phyloP scores from a whole-genome alignment of 2,888 invertebrate genomes.

The Drosophila atripex region DNA sequence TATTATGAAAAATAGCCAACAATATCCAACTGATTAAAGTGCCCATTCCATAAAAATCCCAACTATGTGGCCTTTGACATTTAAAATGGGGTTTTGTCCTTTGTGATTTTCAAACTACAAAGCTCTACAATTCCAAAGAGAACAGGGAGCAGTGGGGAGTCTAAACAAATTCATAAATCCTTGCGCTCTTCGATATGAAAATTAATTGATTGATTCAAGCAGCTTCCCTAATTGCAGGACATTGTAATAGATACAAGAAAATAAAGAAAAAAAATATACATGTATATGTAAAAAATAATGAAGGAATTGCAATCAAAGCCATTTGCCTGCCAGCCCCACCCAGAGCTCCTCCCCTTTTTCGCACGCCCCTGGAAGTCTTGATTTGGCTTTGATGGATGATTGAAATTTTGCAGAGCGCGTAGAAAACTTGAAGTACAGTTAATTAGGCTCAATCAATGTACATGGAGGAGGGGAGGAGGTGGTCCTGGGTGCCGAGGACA shows the following conservation, averaged over 20 bases:
- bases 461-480: slow-evolving; percentile 11
- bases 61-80: too few relatives aligned
- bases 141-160: not conserved
- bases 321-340: slow-evolving; percentile 1
- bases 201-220: slow-evolving; percentile 68
- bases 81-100: not conserved
- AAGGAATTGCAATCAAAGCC: slow-evolving; percentile 27
- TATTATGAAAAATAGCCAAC: too few relatives aligned
- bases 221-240: slow-evolving; percentile 64
- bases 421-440: slow-evolving; percentile 73
- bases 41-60: too few relatives aligned
- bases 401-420: slow-evolving; percentile 72
- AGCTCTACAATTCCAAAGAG: too few relatives aligned
- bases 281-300: not conserved
- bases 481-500: slow-evolving; percentile 17
- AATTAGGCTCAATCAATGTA: slow-evolving; percentile 74
- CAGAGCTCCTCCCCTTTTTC: not conserved
- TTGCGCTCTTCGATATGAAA: slow-evolving; percentile 36
- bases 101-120: not conserved
- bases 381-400: slow-evolving; percentile 68
- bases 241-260: slow-evolving; percentile 54
- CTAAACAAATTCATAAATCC: not conserved
- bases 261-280: not conserved
- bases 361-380: slow-evolving; percentile 3
- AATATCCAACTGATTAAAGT: too few relatives aligned